A percentile compares a stretch with the other conserved stretches of the same genome.
These are phyloP conservation scores for Cynoglossus semilaevis DNA, from an alignment of 2,113 vertebrate genomes.

Conservation along the genomic window DNA sequence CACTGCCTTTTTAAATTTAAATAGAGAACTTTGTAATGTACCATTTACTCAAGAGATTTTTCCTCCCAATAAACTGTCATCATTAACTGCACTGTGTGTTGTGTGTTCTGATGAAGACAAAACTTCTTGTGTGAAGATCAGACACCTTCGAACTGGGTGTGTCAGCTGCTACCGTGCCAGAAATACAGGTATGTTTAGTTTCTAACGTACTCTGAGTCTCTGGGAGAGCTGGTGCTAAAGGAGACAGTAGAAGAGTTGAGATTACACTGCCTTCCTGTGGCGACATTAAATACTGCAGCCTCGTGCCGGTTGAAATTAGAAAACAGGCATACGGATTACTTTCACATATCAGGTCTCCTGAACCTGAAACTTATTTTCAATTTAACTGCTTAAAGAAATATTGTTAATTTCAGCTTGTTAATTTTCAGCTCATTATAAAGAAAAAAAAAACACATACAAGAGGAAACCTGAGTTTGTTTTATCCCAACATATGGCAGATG, in stretches of 20 bases:
- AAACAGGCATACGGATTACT: neutral
- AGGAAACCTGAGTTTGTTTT: no score
- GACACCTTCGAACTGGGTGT: constrained; percentile 45
- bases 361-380: no score
- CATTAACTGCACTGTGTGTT: neutral
- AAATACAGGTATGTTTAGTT: constrained; percentile 53
- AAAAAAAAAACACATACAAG: no score
- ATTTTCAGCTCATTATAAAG: no score
- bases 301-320: neutral
- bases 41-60: no score
- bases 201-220: constrained; percentile 3
- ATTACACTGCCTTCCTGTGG: constrained; percentile 41
- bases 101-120: constrained; percentile 1
- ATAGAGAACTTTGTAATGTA: no score
- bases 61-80: neutral
- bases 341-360: neutral
- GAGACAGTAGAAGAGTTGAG: neutral
- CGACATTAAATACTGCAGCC: neutral
- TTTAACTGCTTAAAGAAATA: no score
- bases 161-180: constrained; percentile 25
- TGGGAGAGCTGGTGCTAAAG: neutral
- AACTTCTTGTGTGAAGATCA: constrained; percentile 14
- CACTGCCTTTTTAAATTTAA: no score
- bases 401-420: no score
- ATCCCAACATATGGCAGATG: no score